These are phyloP conservation scores for Octodon degus DNA, from an alignment of 2,113 vertebrate species.

Conservation along the genomic window DNA sequence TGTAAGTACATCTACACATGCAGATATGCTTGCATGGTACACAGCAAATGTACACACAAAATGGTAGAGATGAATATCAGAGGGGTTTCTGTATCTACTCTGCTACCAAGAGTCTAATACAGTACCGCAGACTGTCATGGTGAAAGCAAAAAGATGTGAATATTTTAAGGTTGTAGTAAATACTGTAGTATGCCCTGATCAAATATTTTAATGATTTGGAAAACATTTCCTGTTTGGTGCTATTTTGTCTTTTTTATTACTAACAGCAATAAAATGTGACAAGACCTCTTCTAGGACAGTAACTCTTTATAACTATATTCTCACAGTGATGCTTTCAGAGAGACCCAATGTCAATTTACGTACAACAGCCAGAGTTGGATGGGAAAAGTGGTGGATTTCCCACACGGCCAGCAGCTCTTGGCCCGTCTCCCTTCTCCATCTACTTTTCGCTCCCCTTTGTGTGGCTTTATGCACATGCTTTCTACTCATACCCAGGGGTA, in stretches of 20 bases:
- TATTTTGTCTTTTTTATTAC: constrained; percentile 6
- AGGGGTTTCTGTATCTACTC: neutral
- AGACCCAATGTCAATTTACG: neutral
- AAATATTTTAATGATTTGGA: constrained; percentile 39
- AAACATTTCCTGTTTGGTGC: neutral
- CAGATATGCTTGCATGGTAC: constrained; percentile 27
- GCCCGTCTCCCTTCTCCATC: neutral
- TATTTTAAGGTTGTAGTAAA: constrained; percentile 39
- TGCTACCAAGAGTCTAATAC: neutral
- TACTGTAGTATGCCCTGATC: neutral
- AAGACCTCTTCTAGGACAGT: neutral
- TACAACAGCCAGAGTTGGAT: neutral
- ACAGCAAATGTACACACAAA: constrained; percentile 18
- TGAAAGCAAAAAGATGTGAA: constrained; percentile 4
- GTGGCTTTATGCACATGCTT: constrained; percentile 27
- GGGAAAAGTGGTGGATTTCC: neutral
- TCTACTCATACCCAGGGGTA: constrained; percentile 64
- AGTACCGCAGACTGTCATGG: neutral
- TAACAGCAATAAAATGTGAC: neutral
- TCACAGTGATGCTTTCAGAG: neutral
- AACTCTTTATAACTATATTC: neutral
- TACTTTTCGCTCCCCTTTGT: neutral
- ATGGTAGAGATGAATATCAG: constrained; percentile 45
- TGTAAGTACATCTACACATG: neutral
- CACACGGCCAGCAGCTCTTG: neutral